Evolutionary conservation across 2,113 vertebrate species (phyloP), one percentile per base, ranked within the genome.

Genomic region (Odocoileus virginianus): DNA sequence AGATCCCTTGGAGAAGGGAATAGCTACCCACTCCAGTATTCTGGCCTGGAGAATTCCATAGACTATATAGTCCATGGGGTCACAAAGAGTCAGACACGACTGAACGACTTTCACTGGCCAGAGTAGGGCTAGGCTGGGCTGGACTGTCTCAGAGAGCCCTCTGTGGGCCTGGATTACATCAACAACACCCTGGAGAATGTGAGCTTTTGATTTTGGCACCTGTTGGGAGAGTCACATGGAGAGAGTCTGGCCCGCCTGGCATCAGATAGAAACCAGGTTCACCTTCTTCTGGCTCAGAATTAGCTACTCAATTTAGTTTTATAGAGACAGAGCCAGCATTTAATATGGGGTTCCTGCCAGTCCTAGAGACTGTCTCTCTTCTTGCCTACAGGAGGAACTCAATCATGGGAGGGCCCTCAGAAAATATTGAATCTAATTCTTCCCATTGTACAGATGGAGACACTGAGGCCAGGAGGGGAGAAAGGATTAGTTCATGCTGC

Each of bases 121-220:
- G 9, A 90, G 30, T 43, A 25, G 14, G 33, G 45, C 50, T 74
- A 57, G 28, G 15, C 43, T 87, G 55, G 71, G 21, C 40, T 60
- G 12, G 5, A 67, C 19, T 58, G 28, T 16, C 33, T 13, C 36
- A 61, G 76, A 91, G 23, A 86, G n/a, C 45, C 33, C 82, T 50
- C 33, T 71, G 36, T 57, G 40, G 88, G 54, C n/a, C 47, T 94
- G 87, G 36, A 45, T 43, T 71, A 5, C 8, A 93, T 92, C 89
- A 91, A 91, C 89, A 91, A 95, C 47, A 91, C 86, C 55, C 47
- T 54, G 71, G 79, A 76, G 30, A 84, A 95, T 40, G 64, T 57
- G 57, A 91, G 8, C 57, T 87, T 97, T 87, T 97, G 78, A 82
- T 54, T 91, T 93, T 96, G 55, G 67, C 7, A 78, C 43, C 86